Evolutionary conservation across 2,888 invertebrate genomes (phyloP), one percentile per base, ranked within the genome.

Genomic region (Pyrrhia umbra): DNA sequence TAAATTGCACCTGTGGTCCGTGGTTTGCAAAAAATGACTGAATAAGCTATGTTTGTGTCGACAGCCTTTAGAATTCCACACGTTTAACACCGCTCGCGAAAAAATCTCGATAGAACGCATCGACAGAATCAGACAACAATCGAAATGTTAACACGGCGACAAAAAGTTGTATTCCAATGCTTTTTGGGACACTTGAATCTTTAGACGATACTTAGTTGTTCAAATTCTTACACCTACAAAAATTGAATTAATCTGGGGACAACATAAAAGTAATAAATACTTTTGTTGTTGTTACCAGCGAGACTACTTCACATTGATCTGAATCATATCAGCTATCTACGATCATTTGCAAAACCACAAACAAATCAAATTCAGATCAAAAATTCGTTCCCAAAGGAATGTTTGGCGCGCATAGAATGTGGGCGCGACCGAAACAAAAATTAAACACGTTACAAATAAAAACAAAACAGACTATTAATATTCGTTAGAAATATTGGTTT

Each of bases 401-500:
- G 84, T 81, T 54, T 71, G 83, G 84, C 78, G 83, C 85, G 80
- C 85, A 49, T 79, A 83, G 88, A 91, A 94, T 92, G 90, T 88
- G 88, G 87, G 86, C 85, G 84, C 85, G 88, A 79, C 86, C 79
- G 81, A 80, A 86, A 90, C 84, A 88, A 89, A 88, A 88, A 91
- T 89, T 87, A 87, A 88, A 88, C 75, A 84, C 77, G 68, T 77
- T 80, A 82, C 85, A 81, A 92, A 92, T 86, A 90, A 91, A 88
- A 91, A 89, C 88, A 93, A 91, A 93, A 91, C 79, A 79, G 75
- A 87, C 92, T 89, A 94, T 94, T 94, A 94, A 94, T 94, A 94
- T 92, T 94, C 92, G 93, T 94, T 95, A 93, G 92, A 94, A 91
- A 92, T 94, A 94, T 94, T 93, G 93, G 94, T 92, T 94, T 94